Base-by-base conservation (phyloP, 2,888 invertebrate genomes). In the Zhuqinia jingwanae region DNA sequence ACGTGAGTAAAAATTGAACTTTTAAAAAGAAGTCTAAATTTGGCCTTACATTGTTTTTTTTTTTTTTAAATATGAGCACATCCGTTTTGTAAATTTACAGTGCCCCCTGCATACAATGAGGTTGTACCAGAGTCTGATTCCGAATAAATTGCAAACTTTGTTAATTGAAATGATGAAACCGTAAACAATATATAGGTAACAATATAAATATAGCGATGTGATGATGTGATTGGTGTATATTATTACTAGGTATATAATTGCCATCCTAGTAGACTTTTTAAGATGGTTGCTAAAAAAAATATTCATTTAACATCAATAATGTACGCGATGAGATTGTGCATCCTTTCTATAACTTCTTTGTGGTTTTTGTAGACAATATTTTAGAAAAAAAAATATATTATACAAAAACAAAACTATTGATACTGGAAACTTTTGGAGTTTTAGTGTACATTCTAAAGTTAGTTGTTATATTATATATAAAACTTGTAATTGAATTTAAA, bases 121-220 rank as follows among this genome's bases (percentile, higher is more conserved):
- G 84, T 84, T 84, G 84, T 84, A n/a, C 70, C 58, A 56, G 84
- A 84, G 70, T 84, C 84, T 68, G 84, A 84, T 45, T 84, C 84
- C 42, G 84, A 84, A 36, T 84, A 84, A 77, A 20, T 47, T 20
- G 36, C 70, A 25, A 47, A 73, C 22, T 73, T 73, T 47, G 47
- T 2, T 30, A 27, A 56, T 15, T 36, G 25, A n/a, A 76, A 56
- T 30, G 13, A 36, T 36, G 36, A 3, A n/a, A 8, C 50, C 15
- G 25, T 25, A 2, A n/a, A 30, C n/a, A 75, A 50, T 75, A 53
- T 15, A 53, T 36, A 36, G 36, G 36, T 36, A 3, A 36, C 30
- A 75, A 50, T 53, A 53, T 10, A 53, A 17, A 68, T 0, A 27
- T 42, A 42, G 36, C 42, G 2, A 15, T 79, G 79, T 79, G 65